Evolutionary conservation across 2,888 invertebrate species (phyloP).

Genomic region (Arge pagana): DNA sequence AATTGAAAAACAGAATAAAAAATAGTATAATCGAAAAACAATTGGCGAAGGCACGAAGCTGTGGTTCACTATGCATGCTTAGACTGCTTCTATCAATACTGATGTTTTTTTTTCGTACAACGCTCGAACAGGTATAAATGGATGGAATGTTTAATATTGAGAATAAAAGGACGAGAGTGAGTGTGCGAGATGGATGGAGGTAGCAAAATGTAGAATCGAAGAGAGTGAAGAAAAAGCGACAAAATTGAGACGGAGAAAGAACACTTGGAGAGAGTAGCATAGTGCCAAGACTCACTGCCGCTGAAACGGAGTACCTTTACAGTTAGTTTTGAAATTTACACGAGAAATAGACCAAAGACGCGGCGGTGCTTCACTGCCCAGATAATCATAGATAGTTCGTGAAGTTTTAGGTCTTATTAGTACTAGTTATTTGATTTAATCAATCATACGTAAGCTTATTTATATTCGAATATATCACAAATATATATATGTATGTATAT

Average conservation of each 20-base stretch:
- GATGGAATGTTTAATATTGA: too few species aligned
- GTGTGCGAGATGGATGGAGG: too few species aligned
- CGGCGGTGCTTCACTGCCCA: conserved; percentile 42
- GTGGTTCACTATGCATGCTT: too few species aligned
- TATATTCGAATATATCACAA: conserved; percentile 7
- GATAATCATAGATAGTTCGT: conserved; percentile 33
- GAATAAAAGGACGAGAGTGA: too few species aligned
- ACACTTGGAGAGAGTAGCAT: not conserved
- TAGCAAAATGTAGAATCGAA: not conserved
- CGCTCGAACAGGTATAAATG: too few species aligned
- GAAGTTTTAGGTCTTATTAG: conserved; percentile 8
- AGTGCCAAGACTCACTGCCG: conserved; percentile 12
- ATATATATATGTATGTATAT: too few species aligned
- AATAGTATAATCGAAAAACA: too few species aligned
- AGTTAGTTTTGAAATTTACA: conserved; percentile 16
- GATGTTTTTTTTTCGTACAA: too few species aligned
- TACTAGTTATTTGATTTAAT: conserved; percentile 27
- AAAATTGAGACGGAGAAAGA: not conserved
- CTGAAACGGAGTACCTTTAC: not conserved
- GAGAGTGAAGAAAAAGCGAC: not conserved
- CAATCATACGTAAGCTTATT: conserved; percentile 41
- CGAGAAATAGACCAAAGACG: conserved; percentile 47
- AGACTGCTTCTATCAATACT: too few species aligned
- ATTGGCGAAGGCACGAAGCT: too few species aligned
- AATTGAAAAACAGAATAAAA: too few species aligned